A percentile compares a stretch with the other conserved stretches of the same genome.
Conservation (phyloP, 2,888 invertebrate species). For the Caenorhabditis becei region DNA sequence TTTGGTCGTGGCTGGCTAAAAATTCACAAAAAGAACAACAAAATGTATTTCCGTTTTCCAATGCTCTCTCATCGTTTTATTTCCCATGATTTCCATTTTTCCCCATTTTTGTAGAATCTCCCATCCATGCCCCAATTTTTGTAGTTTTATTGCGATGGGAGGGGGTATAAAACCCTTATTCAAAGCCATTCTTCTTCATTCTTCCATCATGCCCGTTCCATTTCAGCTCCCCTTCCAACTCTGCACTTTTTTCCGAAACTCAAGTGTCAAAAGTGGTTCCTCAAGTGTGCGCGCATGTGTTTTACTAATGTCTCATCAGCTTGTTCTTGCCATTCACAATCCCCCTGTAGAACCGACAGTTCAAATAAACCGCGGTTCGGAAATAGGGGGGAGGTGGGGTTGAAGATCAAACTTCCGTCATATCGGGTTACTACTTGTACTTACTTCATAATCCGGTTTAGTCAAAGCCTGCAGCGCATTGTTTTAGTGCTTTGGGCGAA, state of each 20-base stretch:
- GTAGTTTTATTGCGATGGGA: no score
- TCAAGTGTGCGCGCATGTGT: not conserved
- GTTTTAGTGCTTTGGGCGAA: not conserved
- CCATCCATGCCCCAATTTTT: no score
- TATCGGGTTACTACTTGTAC: conserved; percentile 5
- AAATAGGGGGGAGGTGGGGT: not conserved
- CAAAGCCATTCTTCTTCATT: no score
- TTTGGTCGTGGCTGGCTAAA: no score
- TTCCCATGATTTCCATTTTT: no score
- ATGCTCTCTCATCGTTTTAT: no score
- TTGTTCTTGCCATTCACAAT: not conserved
- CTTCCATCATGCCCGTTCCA: no score
- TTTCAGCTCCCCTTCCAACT: not conserved
- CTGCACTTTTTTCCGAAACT: not conserved
- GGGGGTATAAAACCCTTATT: no score
- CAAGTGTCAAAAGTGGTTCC: not conserved
- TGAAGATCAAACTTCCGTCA: conserved; percentile 3
- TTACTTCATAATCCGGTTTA: not conserved
- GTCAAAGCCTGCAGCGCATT: not conserved
- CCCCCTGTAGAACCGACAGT: not conserved
- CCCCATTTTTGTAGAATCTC: no score
- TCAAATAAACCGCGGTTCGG: conserved; percentile 1
- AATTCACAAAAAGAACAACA: no score
- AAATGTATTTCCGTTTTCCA: no score
- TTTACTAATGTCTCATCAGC: not conserved